Percentiles rank a stretch among this genome's conserved stretches.
These are phyloP conservation scores for Nothura maculosa DNA, from an alignment of 2,797 vertebrate species.

Conservation along the genomic window DNA sequence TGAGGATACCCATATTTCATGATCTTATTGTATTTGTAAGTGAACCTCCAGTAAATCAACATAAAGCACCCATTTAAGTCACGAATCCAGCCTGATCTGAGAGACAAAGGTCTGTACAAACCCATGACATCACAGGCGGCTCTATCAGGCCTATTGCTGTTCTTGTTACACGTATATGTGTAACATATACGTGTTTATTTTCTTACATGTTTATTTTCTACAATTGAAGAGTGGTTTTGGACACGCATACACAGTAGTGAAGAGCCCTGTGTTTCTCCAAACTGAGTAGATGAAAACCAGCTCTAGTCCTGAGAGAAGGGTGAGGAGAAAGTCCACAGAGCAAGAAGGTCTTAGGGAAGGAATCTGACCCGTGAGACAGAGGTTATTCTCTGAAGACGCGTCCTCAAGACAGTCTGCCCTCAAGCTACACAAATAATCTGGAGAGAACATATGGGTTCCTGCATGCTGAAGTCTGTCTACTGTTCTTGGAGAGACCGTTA, in stretches of 20 bases:
- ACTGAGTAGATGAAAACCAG: constrained; percentile 9
- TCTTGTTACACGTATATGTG: not conserved
- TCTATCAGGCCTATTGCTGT: not conserved
- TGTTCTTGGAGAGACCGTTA: not conserved
- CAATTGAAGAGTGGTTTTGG: constrained; percentile 28
- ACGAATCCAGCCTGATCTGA: not conserved
- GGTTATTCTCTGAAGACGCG: not conserved
- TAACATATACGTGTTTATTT: no score
- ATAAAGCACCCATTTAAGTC: not conserved
- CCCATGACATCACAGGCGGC: not conserved
- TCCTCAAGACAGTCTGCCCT: not conserved
- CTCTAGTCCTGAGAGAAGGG: constrained; percentile 22
- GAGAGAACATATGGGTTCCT: not conserved
- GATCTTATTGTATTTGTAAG: constrained; percentile 6
- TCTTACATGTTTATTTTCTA: not conserved
- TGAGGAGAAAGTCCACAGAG: constrained; percentile 56
- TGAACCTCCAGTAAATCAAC: constrained; percentile 1
- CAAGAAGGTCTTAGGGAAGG: constrained; percentile 5
- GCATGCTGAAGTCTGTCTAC: not conserved
- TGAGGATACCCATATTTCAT: not conserved
- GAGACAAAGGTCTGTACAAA: not conserved
- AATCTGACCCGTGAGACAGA: not conserved
- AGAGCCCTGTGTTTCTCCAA: not conserved
- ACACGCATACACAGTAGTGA: not conserved
- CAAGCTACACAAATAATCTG: not conserved